Evolutionary conservation across 2,888 invertebrate species (phyloP).

Genomic region (Chymomyza caudatula): DNA sequence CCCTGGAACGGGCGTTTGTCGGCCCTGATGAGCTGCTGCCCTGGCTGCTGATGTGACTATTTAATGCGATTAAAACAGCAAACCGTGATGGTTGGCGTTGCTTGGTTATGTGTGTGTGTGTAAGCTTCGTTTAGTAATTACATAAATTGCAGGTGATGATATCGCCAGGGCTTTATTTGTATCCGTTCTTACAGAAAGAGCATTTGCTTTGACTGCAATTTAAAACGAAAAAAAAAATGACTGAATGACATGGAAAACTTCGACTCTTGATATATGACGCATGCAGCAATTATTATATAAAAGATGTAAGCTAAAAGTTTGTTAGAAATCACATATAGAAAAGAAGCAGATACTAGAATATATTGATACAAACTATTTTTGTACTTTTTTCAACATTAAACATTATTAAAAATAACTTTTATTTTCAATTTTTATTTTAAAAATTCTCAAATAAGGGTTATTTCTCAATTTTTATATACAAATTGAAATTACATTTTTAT

Average conservation of each 20-base stretch:
- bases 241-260: neutral
- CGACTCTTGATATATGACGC: neutral
- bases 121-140: neutral
- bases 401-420: too few relatives aligned
- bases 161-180: neutral
- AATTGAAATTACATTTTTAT: too few relatives aligned
- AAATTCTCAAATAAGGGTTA: too few relatives aligned
- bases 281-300: too few relatives aligned
- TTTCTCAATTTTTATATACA: too few relatives aligned
- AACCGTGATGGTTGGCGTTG: neutral
- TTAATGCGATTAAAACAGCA: constrained; percentile 65
- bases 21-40: neutral
- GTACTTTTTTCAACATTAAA: too few relatives aligned
- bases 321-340: too few relatives aligned
- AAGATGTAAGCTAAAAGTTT: too few relatives aligned
- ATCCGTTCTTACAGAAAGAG: neutral
- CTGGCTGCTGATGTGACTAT: constrained; percentile 26
- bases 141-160: neutral
- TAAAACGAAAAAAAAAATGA: neutral
- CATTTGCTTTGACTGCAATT: neutral
- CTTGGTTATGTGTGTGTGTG: neutral
- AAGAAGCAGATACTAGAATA: too few relatives aligned
- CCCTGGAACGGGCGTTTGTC: neutral
- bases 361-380: too few relatives aligned
- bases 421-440: too few relatives aligned